These are phyloP conservation scores for Miltochrista miniata DNA, from an alignment of 2,888 invertebrate genomes.

Conservation along the genomic window DNA sequence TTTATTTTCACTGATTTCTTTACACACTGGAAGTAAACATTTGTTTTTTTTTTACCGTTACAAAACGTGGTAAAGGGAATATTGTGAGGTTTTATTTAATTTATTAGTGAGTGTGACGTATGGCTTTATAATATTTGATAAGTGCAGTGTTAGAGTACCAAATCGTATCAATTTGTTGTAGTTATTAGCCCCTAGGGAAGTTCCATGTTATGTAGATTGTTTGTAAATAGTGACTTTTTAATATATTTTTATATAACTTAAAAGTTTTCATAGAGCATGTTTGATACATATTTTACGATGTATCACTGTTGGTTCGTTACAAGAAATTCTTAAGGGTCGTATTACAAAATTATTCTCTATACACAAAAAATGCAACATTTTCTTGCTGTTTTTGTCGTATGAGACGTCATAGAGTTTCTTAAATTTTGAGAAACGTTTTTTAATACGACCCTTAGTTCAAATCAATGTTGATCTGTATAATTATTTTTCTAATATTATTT, in stretches of 20 bases:
- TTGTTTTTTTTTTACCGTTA: slow-evolving; percentile 36
- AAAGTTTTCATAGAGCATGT: slow-evolving; percentile 10
- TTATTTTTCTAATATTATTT: too few species aligned
- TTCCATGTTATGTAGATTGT: slow-evolving; percentile 20
- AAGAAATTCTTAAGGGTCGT: too few species aligned
- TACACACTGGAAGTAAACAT: background rate
- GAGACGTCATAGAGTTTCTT: too few species aligned
- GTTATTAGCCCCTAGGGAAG: slow-evolving; percentile 10
- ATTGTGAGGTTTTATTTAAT: slow-evolving; percentile 18
- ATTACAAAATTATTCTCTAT: too few species aligned
- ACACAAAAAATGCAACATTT: too few species aligned
- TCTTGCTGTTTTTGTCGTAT: too few species aligned
- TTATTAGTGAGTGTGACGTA: slow-evolving; percentile 21
- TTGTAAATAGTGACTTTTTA: slow-evolving; percentile 33
- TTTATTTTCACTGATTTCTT: too few species aligned
- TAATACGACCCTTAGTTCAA: too few species aligned
- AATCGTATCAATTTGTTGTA: slow-evolving; percentile 8
- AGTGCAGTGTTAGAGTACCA: slow-evolving; percentile 1
- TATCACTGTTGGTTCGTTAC: slow-evolving; percentile 4
- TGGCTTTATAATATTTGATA: slow-evolving; percentile 10
- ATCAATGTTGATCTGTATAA: too few species aligned
- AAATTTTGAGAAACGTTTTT: too few species aligned
- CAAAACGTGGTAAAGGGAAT: slow-evolving; percentile 20
- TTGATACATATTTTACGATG: slow-evolving; percentile 11
- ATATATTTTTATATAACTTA: slow-evolving; percentile 29